Base-by-base conservation (phyloP, 2,888 invertebrate species). In the Heliconius charithonia region DNA sequence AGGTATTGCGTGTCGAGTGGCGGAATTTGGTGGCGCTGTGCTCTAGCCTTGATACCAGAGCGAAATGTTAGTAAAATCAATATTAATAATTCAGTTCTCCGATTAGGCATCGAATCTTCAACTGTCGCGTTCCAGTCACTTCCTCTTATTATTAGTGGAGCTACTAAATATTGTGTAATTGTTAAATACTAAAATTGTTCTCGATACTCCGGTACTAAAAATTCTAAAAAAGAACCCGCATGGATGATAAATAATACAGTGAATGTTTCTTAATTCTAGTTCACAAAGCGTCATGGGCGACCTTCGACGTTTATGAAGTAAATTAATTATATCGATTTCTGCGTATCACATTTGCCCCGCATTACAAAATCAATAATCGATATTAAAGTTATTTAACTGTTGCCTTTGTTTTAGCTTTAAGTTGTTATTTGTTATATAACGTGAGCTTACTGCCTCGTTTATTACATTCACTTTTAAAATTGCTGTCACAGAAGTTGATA, bases 281-380 rank as follows among this genome's bases (percentile, higher is more conserved):
- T 32, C 76, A 79, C 71, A 45, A 70, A 41, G 76, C 74, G 80
- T 76, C 79, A 77, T 70, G 73, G 71, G 72, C 72, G 77, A 75
- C 79, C 81, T 80, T 82, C 78, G 73, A 51, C 45, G 51, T 78
- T 41, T 78, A 76, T 77, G 71, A 70, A 75, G 77, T 78, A 80
- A 78, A 79, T 81, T 82, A 73, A 78, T 80, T 76, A 76, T 82
- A 81, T 82, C 76, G 82, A 80, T 82, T 82, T 78, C 82, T 81
- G 72, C 75, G 80, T 81, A 78, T 62, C 29, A 29, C 76, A 63
- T 78, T 69, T 67, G 77, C 56, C 77, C 76, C 75, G 79, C 71
- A 75, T 71, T 62, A 65, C 41, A 19, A 45, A 74, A 62, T 65
- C 45, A 65, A 59, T 71, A 19, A 72, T 72, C 59, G 72, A 59